Percentiles rank a stretch among this genome's conserved stretches.
Evolutionary conservation across 2,888 invertebrate genomes (phyloP).

Genomic region (Epinotia ramella): DNA sequence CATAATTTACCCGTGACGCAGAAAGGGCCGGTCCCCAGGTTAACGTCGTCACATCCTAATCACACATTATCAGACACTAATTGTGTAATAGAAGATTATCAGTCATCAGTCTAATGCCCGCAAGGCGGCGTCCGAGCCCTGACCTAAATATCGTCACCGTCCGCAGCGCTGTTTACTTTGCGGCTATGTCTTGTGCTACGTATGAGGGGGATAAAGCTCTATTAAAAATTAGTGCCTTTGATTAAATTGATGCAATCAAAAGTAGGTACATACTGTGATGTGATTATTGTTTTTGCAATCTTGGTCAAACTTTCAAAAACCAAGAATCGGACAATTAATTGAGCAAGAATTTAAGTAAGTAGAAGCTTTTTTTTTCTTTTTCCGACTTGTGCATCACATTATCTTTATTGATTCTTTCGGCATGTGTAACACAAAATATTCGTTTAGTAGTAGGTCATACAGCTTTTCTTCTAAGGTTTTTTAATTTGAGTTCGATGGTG

Average conservation of each 20-base stretch:
- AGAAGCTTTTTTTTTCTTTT: not conserved
- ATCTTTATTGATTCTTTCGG: not conserved
- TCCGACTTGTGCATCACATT: not conserved
- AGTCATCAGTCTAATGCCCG: constrained; percentile 56
- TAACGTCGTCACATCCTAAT: constrained; percentile 16
- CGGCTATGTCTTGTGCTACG: constrained; percentile 31
- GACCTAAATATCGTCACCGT: constrained; percentile 62
- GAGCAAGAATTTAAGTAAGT: too few relatives aligned
- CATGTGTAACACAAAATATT: too few relatives aligned
- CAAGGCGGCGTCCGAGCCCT: constrained; percentile 67
- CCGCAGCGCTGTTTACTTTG: constrained; percentile 45
- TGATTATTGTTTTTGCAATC: not conserved
- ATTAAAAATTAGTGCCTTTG: constrained; percentile 27
- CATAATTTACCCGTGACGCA: not conserved
- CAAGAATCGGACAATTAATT: not conserved
- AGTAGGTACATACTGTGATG: too few relatives aligned
- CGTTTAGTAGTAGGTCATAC: not conserved
- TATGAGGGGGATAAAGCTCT: constrained; percentile 31
- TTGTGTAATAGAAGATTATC: constrained; percentile 63
- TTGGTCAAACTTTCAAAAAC: not conserved
- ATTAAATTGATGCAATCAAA: not conserved
- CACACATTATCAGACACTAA: constrained; percentile 51
- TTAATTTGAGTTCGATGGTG: constrained; percentile 1
- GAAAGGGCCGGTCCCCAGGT: not conserved
- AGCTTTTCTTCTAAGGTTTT: too few relatives aligned